Percentiles rank a stretch among this genome's conserved stretches.
Evolutionary conservation across 2,113 vertebrate genomes (phyloP).

Genomic region (Peromyscus leucopus): DNA sequence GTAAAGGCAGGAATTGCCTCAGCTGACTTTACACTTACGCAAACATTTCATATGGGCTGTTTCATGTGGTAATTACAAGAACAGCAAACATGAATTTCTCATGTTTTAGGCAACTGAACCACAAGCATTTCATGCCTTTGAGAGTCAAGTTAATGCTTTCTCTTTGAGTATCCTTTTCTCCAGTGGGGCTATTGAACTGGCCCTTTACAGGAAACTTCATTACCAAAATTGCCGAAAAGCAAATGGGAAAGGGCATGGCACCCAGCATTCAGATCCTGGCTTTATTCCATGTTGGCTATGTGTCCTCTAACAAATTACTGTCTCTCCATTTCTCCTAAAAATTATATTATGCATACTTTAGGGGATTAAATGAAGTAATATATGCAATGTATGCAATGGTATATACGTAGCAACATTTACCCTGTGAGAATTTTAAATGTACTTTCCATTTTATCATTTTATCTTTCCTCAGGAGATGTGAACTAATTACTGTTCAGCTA

Average conservation of each 20-base stretch:
- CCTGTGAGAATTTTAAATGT: background rate
- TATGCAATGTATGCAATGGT: background rate
- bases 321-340: background rate
- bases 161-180: background rate
- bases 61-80: conserved; percentile 43
- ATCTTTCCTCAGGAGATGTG: background rate
- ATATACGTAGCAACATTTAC: background rate
- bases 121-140: background rate
- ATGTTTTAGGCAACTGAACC: background rate
- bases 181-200: background rate
- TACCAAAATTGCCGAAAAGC: background rate
- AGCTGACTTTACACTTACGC: background rate
- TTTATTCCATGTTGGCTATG: background rate
- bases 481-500: background rate
- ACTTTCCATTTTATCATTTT: background rate
- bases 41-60: background rate
- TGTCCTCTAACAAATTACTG: background rate
- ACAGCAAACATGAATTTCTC: background rate
- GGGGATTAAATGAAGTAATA: conserved; percentile 19
- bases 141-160: background rate
- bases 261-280: background rate
- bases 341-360: background rate
- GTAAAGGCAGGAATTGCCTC: background rate
- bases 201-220: background rate
- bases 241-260: background rate